Percentiles rank a stretch among this genome's conserved stretches.
phyloP scores from a whole-genome alignment of 2,888 invertebrate genomes.

The Agonopterix alstromeriana region DNA sequence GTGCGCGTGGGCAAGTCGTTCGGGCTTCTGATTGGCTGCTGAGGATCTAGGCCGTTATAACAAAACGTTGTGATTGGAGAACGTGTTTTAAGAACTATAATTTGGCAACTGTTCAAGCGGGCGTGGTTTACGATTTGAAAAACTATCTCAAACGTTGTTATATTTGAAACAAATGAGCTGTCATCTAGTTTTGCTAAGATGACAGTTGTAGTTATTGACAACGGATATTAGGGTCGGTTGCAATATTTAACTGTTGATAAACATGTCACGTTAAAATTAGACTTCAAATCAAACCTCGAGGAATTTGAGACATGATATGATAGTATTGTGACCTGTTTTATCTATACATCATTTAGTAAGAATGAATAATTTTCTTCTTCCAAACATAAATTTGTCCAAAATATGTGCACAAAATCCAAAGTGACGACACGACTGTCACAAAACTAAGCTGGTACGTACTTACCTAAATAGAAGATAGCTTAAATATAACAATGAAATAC shows the following conservation, averaged over 20 bases:
- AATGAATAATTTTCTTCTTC: no score
- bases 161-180: constrained; percentile 14
- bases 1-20: constrained; percentile 54
- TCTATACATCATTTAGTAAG: no score
- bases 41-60: constrained; percentile 30
- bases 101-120: constrained; percentile 65
- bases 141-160: constrained; percentile 8
- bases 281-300: no score
- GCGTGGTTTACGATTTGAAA: constrained; percentile 42
- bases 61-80: constrained; percentile 36
- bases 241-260: neutral
- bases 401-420: no score
- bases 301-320: constrained; percentile 1
- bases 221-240: constrained; percentile 2
- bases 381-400: no score
- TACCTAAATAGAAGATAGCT: no score
- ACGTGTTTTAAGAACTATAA: constrained; percentile 30
- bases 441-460: no score
- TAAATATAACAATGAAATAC: no score
- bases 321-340: no score
- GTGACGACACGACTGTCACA: no score
- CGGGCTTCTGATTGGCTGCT: constrained; percentile 36
- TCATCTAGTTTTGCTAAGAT: constrained; percentile 4
- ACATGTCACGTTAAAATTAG: no score
- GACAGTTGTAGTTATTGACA: constrained; percentile 6